Conservation (phyloP, 2,888 invertebrate species). For the Halictus ligatus region DNA sequence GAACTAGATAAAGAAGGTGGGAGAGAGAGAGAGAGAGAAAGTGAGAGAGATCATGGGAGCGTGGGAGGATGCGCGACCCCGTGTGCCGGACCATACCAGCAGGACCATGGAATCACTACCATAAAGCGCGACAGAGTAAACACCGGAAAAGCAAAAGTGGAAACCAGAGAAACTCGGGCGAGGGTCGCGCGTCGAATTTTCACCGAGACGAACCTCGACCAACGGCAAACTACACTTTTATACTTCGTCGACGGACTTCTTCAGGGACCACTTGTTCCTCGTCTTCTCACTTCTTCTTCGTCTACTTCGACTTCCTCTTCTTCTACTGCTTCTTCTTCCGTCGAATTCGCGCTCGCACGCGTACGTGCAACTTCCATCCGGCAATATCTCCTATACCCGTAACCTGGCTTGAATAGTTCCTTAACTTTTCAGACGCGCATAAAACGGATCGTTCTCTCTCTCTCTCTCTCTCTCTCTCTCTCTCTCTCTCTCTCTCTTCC, state of each 20-base stretch:
- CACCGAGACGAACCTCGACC: background rate
- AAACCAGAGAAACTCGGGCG: conserved; percentile 15
- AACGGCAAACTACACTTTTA: conserved; percentile 38
- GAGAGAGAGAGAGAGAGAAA: background rate
- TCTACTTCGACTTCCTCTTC: background rate
- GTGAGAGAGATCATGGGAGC: conserved; percentile 28
- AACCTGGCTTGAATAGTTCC: conserved; percentile 46
- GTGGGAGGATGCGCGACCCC: conserved; percentile 43
- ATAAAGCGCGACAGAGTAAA: conserved; percentile 36
- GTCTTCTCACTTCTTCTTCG: background rate
- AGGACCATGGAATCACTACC: conserved; percentile 20
- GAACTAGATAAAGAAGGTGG: background rate
- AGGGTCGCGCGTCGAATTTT: background rate
- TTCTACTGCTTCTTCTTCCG: background rate
- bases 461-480: background rate
- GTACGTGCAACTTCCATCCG: conserved; percentile 12
- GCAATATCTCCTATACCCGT: conserved; percentile 40
- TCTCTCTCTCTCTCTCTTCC: too few relatives aligned
- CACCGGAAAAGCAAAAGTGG: conserved; percentile 55
- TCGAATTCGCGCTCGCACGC: background rate
- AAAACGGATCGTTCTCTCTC: conserved; percentile 53
- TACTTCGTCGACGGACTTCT: conserved; percentile 34
- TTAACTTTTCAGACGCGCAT: conserved; percentile 59
- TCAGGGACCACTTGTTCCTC: conserved; percentile 5
- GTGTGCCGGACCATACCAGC: background rate